Evolutionary conservation across 92 coral and sea anemone species (phyloP).

Genomic region (Parazoanthus swiftii): DNA sequence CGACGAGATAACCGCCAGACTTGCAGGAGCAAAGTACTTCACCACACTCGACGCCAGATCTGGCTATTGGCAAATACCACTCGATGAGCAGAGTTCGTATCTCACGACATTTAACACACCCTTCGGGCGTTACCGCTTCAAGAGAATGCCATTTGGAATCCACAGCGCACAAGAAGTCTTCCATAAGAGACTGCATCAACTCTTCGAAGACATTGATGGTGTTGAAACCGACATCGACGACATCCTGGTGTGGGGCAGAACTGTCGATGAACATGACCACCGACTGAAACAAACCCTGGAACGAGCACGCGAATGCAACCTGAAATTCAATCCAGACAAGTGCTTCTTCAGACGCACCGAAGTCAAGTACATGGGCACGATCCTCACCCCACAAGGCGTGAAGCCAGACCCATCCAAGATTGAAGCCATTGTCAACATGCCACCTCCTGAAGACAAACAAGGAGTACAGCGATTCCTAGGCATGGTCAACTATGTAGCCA

Average conservation of each 20-base stretch:
- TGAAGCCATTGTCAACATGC: conserved; percentile 42
- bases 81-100: conserved; percentile 39
- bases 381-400: conserved; percentile 45
- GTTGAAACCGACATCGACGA: conserved; percentile 43
- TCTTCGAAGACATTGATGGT: conserved; percentile 19
- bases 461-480: conserved; percentile 46
- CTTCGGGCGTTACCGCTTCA: conserved; percentile 45
- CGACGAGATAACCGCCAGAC: conserved; percentile 44
- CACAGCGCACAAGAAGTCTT: conserved; percentile 46
- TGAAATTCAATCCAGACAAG: conserved; percentile 48
- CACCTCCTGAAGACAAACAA: conserved; percentile 43
- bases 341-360: conserved; percentile 34
- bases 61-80: conserved; percentile 47
- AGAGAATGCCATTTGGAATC: conserved; percentile 45
- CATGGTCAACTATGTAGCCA: conserved; percentile 7
- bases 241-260: conserved; percentile 42
- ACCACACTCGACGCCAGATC: conserved; percentile 50
- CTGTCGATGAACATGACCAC: conserved; percentile 36
- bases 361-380: conserved; percentile 56
- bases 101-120: conserved; percentile 50
- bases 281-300: conserved; percentile 28
- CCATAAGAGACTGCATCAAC: conserved; percentile 40
- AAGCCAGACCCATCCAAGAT: conserved; percentile 47
- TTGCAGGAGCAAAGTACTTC: conserved; percentile 42
- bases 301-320: conserved; percentile 44